These are phyloP conservation scores for Eurystomus glaucurus DNA, from an alignment of 2,797 vertebrate species.

Conservation along the genomic window DNA sequence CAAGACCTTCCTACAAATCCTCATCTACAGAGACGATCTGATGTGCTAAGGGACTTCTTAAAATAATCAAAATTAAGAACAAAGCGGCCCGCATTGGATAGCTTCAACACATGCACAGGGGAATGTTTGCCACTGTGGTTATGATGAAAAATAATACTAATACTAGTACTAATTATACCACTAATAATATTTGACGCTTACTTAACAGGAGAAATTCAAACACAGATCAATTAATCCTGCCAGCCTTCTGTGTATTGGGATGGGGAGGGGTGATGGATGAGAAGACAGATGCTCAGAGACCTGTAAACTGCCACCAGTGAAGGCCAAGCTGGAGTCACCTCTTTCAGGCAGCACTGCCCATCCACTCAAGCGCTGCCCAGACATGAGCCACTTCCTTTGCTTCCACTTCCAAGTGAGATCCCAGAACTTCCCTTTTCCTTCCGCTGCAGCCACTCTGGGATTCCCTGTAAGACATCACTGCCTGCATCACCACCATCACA, in stretches of 20 bases:
- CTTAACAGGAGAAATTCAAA: background rate
- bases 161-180: background rate
- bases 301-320: no score
- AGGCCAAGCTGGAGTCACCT: background rate
- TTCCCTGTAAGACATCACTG: background rate
- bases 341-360: background rate
- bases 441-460: background rate
- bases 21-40: background rate
- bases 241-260: accelerated
- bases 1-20: constrained; percentile 17
- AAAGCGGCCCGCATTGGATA: background rate
- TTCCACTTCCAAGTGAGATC: accelerated
- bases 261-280: background rate
- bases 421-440: background rate
- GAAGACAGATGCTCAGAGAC: background rate
- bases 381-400: accelerated
- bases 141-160: background rate
- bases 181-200: background rate
- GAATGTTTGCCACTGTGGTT: background rate
- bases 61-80: constrained; percentile 35
- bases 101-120: background rate
- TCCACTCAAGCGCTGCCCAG: background rate
- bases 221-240: background rate
- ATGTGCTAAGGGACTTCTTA: background rate
- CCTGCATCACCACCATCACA: no score